phyloP scores from a whole-genome alignment of 2,888 invertebrate species.

The Conomelus anceps region DNA sequence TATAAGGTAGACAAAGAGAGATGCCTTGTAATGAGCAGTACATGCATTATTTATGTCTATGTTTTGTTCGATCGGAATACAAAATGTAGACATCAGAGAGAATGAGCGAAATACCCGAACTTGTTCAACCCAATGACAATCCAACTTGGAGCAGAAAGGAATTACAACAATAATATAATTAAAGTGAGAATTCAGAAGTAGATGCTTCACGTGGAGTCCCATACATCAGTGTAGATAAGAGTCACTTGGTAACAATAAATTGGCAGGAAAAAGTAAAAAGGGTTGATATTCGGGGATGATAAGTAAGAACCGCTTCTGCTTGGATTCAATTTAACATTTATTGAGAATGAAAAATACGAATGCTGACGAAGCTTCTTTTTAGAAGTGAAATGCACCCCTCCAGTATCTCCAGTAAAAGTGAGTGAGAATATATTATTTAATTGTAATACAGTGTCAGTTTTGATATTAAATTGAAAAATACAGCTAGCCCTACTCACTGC shows the following conservation, averaged over 20 bases:
- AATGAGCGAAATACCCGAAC: background rate
- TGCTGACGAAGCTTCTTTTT: no score
- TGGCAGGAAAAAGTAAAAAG: background rate
- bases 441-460: no score
- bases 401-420: no score
- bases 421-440: no score
- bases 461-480: no score
- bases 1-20: no score
- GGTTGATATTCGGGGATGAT: background rate
- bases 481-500: no score
- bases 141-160: background rate
- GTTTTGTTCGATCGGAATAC: background rate
- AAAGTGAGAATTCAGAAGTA: background rate
- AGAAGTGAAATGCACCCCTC: no score
- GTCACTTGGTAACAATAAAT: background rate
- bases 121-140: background rate
- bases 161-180: background rate
- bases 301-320: background rate
- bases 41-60: background rate
- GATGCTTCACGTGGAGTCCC: background rate
- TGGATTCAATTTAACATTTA: background rate
- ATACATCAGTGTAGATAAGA: background rate
- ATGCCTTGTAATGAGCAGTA: background rate
- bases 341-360: background rate
- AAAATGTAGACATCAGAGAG: background rate